phyloP scores from a whole-genome alignment of 2,888 invertebrate species.

The Eupithecia subumbrata region DNA sequence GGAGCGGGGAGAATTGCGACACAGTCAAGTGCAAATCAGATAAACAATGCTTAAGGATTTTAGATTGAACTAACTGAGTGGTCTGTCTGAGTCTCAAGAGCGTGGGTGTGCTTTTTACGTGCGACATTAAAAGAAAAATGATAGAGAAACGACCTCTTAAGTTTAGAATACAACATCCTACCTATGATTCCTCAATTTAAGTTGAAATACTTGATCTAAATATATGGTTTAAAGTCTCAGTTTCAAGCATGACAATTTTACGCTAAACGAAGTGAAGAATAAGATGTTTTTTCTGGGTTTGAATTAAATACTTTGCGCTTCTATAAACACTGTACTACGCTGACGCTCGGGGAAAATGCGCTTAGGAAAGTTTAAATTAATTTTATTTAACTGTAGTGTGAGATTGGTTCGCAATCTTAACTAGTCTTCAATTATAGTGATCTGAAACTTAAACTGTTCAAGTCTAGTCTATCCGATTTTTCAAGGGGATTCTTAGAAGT shows the following conservation, averaged over 20 bases:
- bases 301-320: constrained; percentile 10
- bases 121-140: constrained; percentile 10
- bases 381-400: constrained; percentile 38
- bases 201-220: neutral
- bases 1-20: constrained; percentile 24
- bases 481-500: neutral
- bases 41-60: neutral
- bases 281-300: neutral
- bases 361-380: constrained; percentile 39
- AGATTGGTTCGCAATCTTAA: constrained; percentile 34
- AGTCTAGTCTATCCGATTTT: constrained; percentile 17
- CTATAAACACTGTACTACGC: constrained; percentile 15
- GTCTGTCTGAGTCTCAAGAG: neutral
- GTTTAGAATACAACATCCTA: neutral
- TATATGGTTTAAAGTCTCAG: neutral
- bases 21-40: constrained; percentile 19
- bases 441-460: constrained; percentile 28
- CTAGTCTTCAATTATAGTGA: constrained; percentile 36
- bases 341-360: constrained; percentile 27
- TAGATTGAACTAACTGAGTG: neutral
- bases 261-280: neutral
- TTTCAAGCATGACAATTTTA: neutral
- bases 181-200: neutral
- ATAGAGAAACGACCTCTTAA: neutral
- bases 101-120: no score